Base-by-base conservation (phyloP, 1,140 invertebrate species). In the Heliconius hermathena region DNA sequence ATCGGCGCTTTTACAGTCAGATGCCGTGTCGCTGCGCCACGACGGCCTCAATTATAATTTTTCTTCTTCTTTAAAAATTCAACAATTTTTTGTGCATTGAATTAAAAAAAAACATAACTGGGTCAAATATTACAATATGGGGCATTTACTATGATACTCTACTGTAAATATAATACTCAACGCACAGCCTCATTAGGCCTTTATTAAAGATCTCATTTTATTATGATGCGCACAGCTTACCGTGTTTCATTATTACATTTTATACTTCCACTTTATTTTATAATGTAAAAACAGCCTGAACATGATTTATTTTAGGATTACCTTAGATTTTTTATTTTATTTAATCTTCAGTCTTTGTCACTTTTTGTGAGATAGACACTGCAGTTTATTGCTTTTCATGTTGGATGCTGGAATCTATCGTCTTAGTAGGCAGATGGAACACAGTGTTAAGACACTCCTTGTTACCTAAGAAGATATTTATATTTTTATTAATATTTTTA, bases 201-300 rank as follows among this genome's bases (percentile, higher is more conserved):
- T 76, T 38, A 71, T 76, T 76, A 71, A 71, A 76, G 57, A 76
- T 1, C 57, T 75, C 60, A 29, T 76, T 38, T 70, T 71, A 71
- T 76, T 49, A 75, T n/a, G 52, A 75, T 26, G 33, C 74, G 74
- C 52, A 60, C 66, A 75, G 60, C 26, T 66, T 29, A 66, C 13
- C 60, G 60, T 66, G 22, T 66, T 66, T 66, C 60, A 66, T 66
- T 66, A 66, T 66, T 66, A 66, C 26, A 66, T 66, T 66, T 66
- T 66, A 11, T 66, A 66, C 60, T 66, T 66, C 11, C 22, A 66
- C 60, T 66, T 66, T 66, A 66, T 5, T 26, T 13, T 66, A 57
- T 22, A 66, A 13, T 66, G 26, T 66, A 11, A 16, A 46, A 66
- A 66, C 8, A 66, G 13, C 5, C 9, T 29, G n/a, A 26, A 16